A percentile compares a stretch with the other conserved stretches of the same genome.
Evolutionary conservation across 2,888 invertebrate species (phyloP).

Genomic region (Fragum whitleyi): DNA sequence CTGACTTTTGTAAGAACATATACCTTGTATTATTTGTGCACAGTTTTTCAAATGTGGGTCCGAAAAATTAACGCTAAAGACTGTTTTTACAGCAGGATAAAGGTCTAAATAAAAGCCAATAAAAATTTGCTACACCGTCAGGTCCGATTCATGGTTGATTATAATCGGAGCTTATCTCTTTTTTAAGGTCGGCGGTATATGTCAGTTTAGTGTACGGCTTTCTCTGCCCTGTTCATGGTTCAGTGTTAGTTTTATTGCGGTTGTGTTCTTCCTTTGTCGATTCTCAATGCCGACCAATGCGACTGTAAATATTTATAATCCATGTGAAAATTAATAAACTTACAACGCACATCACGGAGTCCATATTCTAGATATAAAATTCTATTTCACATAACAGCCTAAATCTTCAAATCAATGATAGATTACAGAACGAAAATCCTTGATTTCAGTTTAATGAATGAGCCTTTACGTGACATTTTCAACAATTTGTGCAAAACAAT

Average conservation of each 20-base stretch:
- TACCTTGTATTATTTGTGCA: too few species aligned
- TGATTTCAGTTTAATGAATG: too few species aligned
- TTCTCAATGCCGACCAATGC: background rate
- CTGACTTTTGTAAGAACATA: too few species aligned
- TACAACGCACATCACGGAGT: conserved; percentile 7
- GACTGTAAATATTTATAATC: conserved; percentile 20
- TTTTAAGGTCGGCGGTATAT: background rate
- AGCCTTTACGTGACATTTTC: too few species aligned
- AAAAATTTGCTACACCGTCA: conserved; percentile 1
- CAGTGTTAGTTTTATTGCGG: conserved; percentile 5
- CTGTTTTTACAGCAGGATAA: background rate
- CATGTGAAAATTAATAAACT: conserved; percentile 67
- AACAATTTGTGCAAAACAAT: too few species aligned
- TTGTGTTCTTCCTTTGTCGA: background rate
- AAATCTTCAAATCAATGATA: too few species aligned
- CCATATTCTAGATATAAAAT: too few species aligned
- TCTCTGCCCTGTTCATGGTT: background rate
- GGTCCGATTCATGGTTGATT: conserved; percentile 1
- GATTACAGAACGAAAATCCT: too few species aligned
- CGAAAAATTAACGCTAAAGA: too few species aligned
- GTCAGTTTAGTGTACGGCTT: background rate
- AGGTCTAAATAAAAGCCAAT: background rate
- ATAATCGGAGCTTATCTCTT: background rate
- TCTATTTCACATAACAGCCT: too few species aligned
- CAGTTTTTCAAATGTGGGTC: too few species aligned